Evolutionary conservation across 2,888 invertebrate genomes (phyloP).

Genomic region (Halictus ligatus): DNA sequence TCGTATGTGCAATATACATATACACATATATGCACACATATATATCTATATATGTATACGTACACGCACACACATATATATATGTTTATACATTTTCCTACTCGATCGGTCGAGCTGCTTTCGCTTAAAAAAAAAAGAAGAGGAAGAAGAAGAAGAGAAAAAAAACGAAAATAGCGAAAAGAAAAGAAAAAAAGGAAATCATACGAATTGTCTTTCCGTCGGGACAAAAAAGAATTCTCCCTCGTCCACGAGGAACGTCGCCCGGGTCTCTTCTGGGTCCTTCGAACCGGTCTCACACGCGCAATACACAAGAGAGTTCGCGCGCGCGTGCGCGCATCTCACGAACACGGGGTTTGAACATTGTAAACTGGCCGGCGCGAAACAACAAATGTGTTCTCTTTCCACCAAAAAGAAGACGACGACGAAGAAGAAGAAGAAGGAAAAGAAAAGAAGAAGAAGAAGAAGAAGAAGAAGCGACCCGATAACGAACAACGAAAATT

Average conservation of each 20-base stretch:
- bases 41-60: background rate
- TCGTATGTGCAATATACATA: constrained; percentile 53
- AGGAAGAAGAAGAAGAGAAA: too few species aligned
- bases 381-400: background rate
- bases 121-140: constrained; percentile 8
- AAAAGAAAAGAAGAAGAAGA: background rate
- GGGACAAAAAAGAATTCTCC: constrained; percentile 12
- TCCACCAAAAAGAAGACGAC: background rate
- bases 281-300: background rate
- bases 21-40: constrained; percentile 10
- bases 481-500: constrained; percentile 20
- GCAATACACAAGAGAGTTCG: background rate
- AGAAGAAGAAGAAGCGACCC: background rate
- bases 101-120: constrained; percentile 28
- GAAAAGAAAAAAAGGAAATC: background rate
- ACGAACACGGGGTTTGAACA: background rate
- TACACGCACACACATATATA: constrained; percentile 4
- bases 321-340: background rate
- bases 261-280: background rate
- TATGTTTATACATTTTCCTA: constrained; percentile 21
- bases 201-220: constrained; percentile 16
- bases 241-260: constrained; percentile 31
- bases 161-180: background rate
- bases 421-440: too few species aligned
- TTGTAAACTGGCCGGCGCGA: background rate